These are phyloP conservation scores for Melipona beecheii DNA, from an alignment of 2,888 invertebrate genomes.

Conservation along the genomic window DNA sequence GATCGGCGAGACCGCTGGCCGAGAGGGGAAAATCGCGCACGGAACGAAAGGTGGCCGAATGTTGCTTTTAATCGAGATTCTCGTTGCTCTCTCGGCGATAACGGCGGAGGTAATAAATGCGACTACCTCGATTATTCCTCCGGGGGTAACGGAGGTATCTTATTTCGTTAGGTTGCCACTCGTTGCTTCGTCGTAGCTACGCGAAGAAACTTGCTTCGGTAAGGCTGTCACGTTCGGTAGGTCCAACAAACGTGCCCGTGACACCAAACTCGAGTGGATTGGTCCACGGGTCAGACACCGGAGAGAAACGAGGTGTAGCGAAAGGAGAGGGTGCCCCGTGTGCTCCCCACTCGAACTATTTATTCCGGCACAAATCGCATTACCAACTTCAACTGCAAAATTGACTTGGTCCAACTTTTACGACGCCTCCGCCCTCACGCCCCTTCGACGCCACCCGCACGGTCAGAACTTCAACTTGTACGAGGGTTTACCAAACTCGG, in stretches of 20 bases:
- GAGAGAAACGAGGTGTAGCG: constrained; percentile 63
- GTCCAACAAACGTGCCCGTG: constrained; percentile 78
- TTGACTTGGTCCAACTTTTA: constrained; percentile 83
- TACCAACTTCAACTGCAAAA: constrained; percentile 84
- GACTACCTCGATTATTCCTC: constrained; percentile 32
- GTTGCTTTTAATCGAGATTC: background rate
- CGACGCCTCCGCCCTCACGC: constrained; percentile 79
- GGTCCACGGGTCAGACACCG: constrained; percentile 62
- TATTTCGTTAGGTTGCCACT: constrained; percentile 53
- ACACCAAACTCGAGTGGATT: constrained; percentile 74
- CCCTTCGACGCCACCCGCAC: constrained; percentile 76
- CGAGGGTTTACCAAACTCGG: constrained; percentile 83
- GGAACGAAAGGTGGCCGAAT: background rate
- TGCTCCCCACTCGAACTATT: constrained; percentile 73
- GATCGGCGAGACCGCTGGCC: background rate
- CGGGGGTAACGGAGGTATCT: constrained; percentile 45
- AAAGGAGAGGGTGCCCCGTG: constrained; percentile 34
- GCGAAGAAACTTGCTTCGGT: constrained; percentile 66
- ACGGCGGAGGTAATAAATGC: background rate
- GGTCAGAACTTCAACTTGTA: constrained; percentile 82
- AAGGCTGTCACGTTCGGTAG: constrained; percentile 79
- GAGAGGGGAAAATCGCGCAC: background rate
- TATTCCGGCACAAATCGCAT: constrained; percentile 84
- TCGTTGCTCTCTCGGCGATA: background rate
- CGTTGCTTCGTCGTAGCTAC: constrained; percentile 54